Evolutionary conservation across 1,140 invertebrate genomes (phyloP).

Genomic region (Bombus waltoni): DNA sequence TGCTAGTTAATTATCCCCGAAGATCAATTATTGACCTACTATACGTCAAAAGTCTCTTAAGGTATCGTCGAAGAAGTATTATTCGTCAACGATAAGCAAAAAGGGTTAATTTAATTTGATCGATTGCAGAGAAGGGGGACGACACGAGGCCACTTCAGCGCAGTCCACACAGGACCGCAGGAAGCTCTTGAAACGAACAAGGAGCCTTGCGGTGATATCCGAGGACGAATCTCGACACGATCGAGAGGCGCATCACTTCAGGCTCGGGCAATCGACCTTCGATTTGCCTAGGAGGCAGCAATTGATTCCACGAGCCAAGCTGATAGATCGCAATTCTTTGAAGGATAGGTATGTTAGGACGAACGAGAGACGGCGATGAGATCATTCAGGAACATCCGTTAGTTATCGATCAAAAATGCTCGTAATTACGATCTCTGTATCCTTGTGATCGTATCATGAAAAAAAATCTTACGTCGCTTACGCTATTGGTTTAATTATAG

Average conservation of each 20-base stretch:
- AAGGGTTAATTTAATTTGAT: background rate
- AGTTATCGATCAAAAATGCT: background rate
- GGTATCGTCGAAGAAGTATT: background rate
- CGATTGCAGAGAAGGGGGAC: slow-evolving; percentile 62
- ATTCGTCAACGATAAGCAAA: background rate
- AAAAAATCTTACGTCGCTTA: background rate
- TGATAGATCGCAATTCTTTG: slow-evolving; percentile 88
- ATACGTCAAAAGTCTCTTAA: background rate
- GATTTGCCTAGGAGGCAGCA: slow-evolving; percentile 86
- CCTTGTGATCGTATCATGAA: background rate
- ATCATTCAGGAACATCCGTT: background rate
- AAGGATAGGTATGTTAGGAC: slow-evolving; percentile 84
- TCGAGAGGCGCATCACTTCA: slow-evolving; percentile 66
- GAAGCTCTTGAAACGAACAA: slow-evolving; percentile 87
- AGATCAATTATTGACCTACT: background rate
- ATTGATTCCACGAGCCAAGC: slow-evolving; percentile 89
- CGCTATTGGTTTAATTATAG: background rate
- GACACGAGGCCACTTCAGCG: slow-evolving; percentile 72
- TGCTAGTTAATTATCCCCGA: background rate
- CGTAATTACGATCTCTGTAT: background rate
- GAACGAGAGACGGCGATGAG: background rate
- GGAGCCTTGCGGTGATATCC: slow-evolving; percentile 89
- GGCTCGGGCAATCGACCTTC: slow-evolving; percentile 77
- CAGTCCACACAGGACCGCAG: slow-evolving; percentile 78
- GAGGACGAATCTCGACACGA: slow-evolving; percentile 86